Evolutionary conservation across 1,140 invertebrate species (phyloP), one percentile per base, ranked within the genome.

Genomic region (Aphelenchoides avenae): DNA sequence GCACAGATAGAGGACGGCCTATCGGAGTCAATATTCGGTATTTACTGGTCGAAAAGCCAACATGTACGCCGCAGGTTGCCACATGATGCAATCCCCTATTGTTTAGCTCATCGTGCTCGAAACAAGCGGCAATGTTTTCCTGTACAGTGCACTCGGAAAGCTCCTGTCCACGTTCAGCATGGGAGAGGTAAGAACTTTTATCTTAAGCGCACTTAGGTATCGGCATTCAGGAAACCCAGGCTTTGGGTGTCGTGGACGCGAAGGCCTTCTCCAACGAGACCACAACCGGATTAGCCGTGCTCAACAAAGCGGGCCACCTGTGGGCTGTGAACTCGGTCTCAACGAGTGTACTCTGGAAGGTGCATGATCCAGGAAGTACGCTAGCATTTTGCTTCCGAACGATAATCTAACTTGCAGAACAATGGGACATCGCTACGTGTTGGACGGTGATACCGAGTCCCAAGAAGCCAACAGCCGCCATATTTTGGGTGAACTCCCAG

Each of bases 41-140:
- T 62, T 24, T 62, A 44, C n/a, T 62, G 59, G 59, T 34, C 59
- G 29, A 62, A 61, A 37, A 59, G 59, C 18, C 59, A 61, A 50
- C 57, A 60, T 29, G 57, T 60, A n/a, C 18, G 27, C 11, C 11
- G 11, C 11, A 11, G 13, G 11, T 11, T 44, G 13, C 36, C 15
- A n/a, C 1, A 61, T 33, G 2, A 27, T 11, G 30, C 22, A 3
- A n/a, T 11, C 0, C 13, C 30, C 37, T 24, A 34, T 15, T 3
- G 20, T 59, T 24, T 50, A 62, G 58, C 27, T 62, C 7, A 30
- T 62, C 42, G 29, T 62, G 5, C 30, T 62, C 18, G 40, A 29
- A 24, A 20, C 9, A 6, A 31, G 30, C 47, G 59, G 57, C 11
- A 29, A 50, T 36, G 34, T 51, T 9, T 41, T 48, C n/a, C 6